Conservation (phyloP, 2,888 invertebrate genomes). For the Drosophila rellima region DNA sequence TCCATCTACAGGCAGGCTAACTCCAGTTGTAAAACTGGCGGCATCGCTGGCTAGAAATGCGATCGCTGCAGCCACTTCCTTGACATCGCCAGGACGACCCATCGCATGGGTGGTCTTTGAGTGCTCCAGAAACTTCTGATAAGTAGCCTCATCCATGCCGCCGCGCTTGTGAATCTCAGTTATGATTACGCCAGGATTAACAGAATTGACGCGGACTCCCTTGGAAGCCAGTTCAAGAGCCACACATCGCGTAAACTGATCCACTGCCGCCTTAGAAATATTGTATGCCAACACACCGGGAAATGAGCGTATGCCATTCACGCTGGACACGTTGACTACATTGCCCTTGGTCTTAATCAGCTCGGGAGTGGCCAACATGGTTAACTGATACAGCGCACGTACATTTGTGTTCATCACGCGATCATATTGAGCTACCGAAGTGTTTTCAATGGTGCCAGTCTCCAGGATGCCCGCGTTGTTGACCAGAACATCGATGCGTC, state of each 20-base stretch:
- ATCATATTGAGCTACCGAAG: conserved; percentile 93
- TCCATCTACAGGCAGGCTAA: conserved; percentile 90
- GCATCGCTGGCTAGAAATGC: conserved; percentile 94
- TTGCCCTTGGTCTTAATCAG: conserved; percentile 92
- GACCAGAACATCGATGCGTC: conserved; percentile 91
- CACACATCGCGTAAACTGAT: conserved; percentile 96
- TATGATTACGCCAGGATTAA: conserved; percentile 96
- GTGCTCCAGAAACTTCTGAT: conserved; percentile 92
- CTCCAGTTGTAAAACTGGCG: conserved; percentile 90
- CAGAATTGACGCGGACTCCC: conserved; percentile 94
- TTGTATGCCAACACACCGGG: conserved; percentile 95
- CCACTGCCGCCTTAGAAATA: conserved; percentile 96
- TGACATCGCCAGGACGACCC: conserved; percentile 92
- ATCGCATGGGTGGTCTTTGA: conserved; percentile 95
- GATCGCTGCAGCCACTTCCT: conserved; percentile 95
- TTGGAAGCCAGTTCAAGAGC: conserved; percentile 93
- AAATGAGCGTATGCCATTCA: conserved; percentile 95
- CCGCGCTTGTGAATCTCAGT: conserved; percentile 94
- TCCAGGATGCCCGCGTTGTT: conserved; percentile 96
- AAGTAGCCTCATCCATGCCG: conserved; percentile 92
- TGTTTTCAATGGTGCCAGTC: conserved; percentile 92
- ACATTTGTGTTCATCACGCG: conserved; percentile 95
- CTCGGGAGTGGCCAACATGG: conserved; percentile 93
- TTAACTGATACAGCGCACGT: conserved; percentile 91
- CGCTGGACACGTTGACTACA: conserved; percentile 97